Evolutionary conservation across 2,797 vertebrate genomes (phyloP).

Genomic region (Paedocypris micromegethes): DNA sequence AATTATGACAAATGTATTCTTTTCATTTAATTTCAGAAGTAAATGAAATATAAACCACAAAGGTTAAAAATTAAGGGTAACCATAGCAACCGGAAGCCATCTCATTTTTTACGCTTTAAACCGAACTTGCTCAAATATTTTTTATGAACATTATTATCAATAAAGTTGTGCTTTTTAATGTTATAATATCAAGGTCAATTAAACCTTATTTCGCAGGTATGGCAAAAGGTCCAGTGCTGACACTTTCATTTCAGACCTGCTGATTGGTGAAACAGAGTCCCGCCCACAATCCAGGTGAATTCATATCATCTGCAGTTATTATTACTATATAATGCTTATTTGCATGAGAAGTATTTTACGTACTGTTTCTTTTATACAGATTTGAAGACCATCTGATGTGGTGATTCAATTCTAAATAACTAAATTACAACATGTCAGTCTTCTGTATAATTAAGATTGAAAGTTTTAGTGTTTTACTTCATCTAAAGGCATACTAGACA

Average conservation of each 20-base stretch:
- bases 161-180: neutral
- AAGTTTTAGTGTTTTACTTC: slow-evolving; percentile 12
- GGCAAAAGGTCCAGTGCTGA: slow-evolving; percentile 92
- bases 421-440: neutral
- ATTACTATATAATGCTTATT: too few relatives aligned
- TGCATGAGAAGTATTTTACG: too few relatives aligned
- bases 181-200: too few relatives aligned
- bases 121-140: too few relatives aligned
- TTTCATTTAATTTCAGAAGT: too few relatives aligned
- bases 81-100: too few relatives aligned
- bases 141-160: neutral
- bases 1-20: too few relatives aligned
- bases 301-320: neutral
- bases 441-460: slow-evolving; percentile 19
- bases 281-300: slow-evolving; percentile 84
- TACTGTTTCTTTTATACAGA: slow-evolving; percentile 65
- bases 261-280: slow-evolving; percentile 87
- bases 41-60: too few relatives aligned
- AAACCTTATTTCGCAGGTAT: slow-evolving; percentile 67
- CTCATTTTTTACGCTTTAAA: too few relatives aligned
- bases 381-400: slow-evolving; percentile 87
- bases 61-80: too few relatives aligned
- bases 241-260: slow-evolving; percentile 85
- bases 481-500: too few relatives aligned
- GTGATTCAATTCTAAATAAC: slow-evolving; percentile 66